Percentiles rank a stretch among this genome's conserved stretches.
Evolutionary conservation across 1,140 invertebrate species (phyloP).

Genomic region (Diorhabda sublineata): DNA sequence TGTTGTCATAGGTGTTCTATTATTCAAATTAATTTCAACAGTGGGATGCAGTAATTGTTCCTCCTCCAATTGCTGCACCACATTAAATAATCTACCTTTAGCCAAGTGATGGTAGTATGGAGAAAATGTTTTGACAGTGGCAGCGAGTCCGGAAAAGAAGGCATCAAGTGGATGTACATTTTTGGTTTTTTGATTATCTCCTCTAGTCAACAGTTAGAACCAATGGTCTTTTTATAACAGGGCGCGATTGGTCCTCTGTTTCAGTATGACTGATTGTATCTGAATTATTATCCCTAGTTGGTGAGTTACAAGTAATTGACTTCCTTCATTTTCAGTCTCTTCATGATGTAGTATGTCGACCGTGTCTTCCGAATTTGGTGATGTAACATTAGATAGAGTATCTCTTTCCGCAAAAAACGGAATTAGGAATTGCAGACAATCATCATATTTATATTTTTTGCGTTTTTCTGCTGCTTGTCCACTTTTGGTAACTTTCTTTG

Average conservation of each 20-base stretch:
- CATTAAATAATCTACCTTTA: constrained; percentile 16
- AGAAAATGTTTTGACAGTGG: constrained; percentile 17
- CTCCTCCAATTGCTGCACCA: constrained; percentile 20
- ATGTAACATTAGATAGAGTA: constrained; percentile 12
- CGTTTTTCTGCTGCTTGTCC: constrained; percentile 20
- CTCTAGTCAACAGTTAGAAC: background rate
- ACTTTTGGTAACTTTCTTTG: constrained; percentile 24
- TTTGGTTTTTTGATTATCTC: background rate
- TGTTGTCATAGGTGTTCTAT: background rate
- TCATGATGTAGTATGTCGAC: background rate
- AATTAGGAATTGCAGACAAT: constrained; percentile 18
- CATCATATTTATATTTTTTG: constrained; percentile 25
- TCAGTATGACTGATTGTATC: background rate
- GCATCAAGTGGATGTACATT: constrained; percentile 13
- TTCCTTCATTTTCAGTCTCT: background rate
- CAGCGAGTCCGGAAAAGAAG: constrained; percentile 19
- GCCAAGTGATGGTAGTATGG: constrained; percentile 8
- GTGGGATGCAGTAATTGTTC: constrained; percentile 5
- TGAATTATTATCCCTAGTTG: background rate
- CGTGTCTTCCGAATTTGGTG: background rate
- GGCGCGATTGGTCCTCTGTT: background rate
- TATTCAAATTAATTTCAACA: background rate
- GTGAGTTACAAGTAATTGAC: background rate
- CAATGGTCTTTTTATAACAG: no score
- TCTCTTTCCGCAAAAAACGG: constrained; percentile 17